These are phyloP conservation scores for Cairina moschata DNA, from an alignment of 2,113 vertebrate species.

Conservation along the genomic window DNA sequence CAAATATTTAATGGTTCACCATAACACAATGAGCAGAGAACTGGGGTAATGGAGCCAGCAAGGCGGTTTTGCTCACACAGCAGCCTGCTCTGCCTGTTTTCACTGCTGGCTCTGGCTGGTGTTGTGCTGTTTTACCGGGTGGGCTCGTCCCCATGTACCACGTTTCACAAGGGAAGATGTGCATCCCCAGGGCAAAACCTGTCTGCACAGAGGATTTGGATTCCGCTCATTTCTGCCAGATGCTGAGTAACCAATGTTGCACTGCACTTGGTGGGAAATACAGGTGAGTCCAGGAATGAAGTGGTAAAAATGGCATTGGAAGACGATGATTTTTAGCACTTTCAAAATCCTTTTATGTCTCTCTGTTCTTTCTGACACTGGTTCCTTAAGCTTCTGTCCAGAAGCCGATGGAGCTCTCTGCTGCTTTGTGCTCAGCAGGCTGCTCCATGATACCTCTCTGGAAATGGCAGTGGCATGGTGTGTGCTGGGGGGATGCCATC, in stretches of 20 bases:
- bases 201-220: background rate
- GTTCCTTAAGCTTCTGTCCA: background rate
- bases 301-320: background rate
- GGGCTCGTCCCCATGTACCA: background rate
- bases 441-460: fast-evolving
- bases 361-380: background rate
- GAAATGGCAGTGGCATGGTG: background rate
- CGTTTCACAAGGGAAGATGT: background rate
- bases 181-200: background rate
- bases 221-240: background rate
- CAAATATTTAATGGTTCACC: background rate
- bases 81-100: background rate
- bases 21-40: background rate
- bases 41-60: background rate
- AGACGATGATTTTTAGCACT: background rate
- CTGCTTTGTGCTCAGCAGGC: background rate
- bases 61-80: background rate
- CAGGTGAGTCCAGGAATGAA: background rate
- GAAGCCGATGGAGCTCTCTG: fast-evolving
- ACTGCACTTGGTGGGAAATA: background rate
- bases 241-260: background rate
- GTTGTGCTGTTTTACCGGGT: background rate
- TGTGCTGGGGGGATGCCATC: background rate
- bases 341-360: background rate
- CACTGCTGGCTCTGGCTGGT: background rate